phyloP scores from a whole-genome alignment of 2,888 invertebrate species.

The Arctia plantaginis region DNA sequence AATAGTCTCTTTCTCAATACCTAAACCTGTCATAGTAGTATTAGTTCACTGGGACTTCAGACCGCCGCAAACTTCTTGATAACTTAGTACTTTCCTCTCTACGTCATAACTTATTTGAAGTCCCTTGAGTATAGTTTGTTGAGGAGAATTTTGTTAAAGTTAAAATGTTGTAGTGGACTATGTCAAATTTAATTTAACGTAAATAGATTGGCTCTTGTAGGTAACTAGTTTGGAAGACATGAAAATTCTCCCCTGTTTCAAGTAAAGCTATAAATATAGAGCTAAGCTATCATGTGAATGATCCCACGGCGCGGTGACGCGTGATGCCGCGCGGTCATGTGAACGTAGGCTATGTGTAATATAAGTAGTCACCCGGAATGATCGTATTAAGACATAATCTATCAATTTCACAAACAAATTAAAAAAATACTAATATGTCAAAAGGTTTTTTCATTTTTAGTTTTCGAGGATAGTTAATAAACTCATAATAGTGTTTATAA shows the following conservation, averaged over 20 bases:
- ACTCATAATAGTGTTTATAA: not conserved
- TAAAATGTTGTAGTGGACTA: not conserved
- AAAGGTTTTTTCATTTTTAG: too few relatives aligned
- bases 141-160: not conserved
- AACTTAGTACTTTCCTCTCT: constrained; percentile 19
- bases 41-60: not conserved
- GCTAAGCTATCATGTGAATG: not conserved
- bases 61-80: constrained; percentile 14
- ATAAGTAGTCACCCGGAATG: too few relatives aligned
- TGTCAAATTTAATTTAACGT: not conserved
- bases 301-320: too few relatives aligned
- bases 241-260: not conserved
- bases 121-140: constrained; percentile 11
- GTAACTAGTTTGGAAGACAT: not conserved
- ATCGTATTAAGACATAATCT: too few relatives aligned
- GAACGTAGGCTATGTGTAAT: too few relatives aligned
- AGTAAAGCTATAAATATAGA: not conserved
- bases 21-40: not conserved
- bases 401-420: too few relatives aligned
- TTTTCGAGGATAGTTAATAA: not conserved
- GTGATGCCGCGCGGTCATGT: too few relatives aligned
- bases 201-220: not conserved
- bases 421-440: too few relatives aligned
- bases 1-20: not conserved
- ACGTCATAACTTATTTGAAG: constrained; percentile 14